phyloP scores from a whole-genome alignment of 2,888 invertebrate species.

The Eutolmus rufibarbis region DNA sequence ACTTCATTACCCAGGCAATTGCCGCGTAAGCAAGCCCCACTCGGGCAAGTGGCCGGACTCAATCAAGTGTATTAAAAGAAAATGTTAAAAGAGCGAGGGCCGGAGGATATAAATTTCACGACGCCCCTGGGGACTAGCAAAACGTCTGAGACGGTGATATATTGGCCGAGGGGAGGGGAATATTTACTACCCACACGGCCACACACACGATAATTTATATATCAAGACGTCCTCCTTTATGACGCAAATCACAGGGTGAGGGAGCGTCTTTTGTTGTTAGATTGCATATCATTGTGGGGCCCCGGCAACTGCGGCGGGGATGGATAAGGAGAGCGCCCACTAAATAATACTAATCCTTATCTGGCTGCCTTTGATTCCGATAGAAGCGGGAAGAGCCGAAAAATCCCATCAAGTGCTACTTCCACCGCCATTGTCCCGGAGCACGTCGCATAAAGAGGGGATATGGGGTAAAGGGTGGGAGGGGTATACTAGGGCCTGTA shows the following conservation, averaged over 20 bases:
- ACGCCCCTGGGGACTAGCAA: background rate
- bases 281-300: constrained; percentile 10
- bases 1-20: constrained; percentile 10
- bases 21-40: constrained; percentile 10
- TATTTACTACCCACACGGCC: constrained; percentile 21
- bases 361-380: constrained; percentile 22
- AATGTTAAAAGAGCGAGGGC: constrained; percentile 7
- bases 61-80: constrained; percentile 35
- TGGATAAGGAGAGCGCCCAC: background rate
- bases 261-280: constrained; percentile 3
- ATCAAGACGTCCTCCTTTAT: constrained; percentile 12
- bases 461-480: no score
- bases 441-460: background rate
- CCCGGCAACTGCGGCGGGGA: background rate
- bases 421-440: background rate
- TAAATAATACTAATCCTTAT: constrained; percentile 34
- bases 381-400: background rate
- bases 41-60: background rate
- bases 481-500: background rate
- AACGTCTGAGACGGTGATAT: constrained; percentile 28
- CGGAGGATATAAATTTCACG: constrained; percentile 12
- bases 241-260: background rate
- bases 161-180: background rate
- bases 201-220: constrained; percentile 32
- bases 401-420: constrained; percentile 21